Percentiles rank a stretch among this genome's conserved stretches.
Evolutionary conservation across 2,888 invertebrate species (phyloP).

Genomic region (Agrochola circellaris): DNA sequence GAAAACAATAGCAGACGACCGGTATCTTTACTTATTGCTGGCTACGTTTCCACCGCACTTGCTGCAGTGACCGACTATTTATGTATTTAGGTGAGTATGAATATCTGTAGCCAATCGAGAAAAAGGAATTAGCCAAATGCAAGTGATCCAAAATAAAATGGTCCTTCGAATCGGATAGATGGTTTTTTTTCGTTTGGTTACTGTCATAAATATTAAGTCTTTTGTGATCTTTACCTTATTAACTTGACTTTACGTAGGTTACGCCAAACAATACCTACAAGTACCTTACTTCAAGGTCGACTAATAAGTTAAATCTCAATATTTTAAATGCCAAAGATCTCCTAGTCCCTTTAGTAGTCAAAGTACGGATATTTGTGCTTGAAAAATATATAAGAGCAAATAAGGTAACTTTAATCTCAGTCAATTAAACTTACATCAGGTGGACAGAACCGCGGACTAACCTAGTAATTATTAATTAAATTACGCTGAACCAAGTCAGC

Average conservation of each 20-base stretch:
- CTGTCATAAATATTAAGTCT: neutral
- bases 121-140: neutral
- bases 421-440: conserved; percentile 3
- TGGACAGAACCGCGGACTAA: conserved; percentile 7
- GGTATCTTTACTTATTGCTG: conserved; percentile 60
- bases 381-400: neutral
- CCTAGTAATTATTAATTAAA: conserved; percentile 43
- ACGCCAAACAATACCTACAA: too few species aligned
- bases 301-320: neutral
- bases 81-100: conserved; percentile 37
- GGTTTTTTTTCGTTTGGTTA: neutral
- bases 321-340: neutral
- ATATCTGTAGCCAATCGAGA: conserved; percentile 3
- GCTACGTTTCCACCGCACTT: conserved; percentile 38
- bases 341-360: too few species aligned
- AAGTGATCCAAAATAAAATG: neutral
- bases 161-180: conserved; percentile 19
- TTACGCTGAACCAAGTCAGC: conserved; percentile 14
- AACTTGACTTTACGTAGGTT: neutral
- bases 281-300: too few species aligned
- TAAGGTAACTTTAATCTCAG: neutral
- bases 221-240: neutral
- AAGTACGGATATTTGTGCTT: neutral
- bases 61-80: conserved; percentile 34
- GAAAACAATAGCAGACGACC: conserved; percentile 64